Evolutionary conservation across 2,888 invertebrate genomes (phyloP), one percentile per base, ranked within the genome.

Genomic region (Brachypalpus laphriformis): DNA sequence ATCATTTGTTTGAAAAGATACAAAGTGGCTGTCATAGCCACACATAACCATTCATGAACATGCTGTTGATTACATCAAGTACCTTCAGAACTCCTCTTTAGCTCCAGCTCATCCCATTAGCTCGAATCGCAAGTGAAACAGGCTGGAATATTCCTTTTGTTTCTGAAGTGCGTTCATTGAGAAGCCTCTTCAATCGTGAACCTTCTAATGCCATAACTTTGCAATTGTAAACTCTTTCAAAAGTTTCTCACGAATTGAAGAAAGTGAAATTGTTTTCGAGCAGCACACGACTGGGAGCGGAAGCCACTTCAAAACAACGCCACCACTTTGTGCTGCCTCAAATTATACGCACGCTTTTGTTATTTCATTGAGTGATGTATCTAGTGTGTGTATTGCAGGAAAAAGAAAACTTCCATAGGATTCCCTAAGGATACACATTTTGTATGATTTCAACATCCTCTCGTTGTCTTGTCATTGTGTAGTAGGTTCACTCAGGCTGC

Each of bases 401-500:
- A 49, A 16, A 49, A 25, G 25, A 3, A 4, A 14, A 28, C 51
- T n/a, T 9, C 6, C 25, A 7, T n/a, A 56, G 56, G 16, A 56
- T 34, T 51, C 22, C n/a, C 51, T n/a, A 31, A 56, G 54, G 31
- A 56, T 34, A 56, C 6, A 31, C 9, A 56, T 16, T 18, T 25
- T 56, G 56, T 56, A 34, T 14, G 56, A 9, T 20, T 16, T 8
- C 42, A 59, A 20, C 5, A 37, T 37, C 18, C 7, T 34, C n/a
- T 37, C 6, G 57, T 57, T 57, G 9, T 57, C 11, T 37, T 59
- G 37, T 9, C 37, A 37, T 59, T 59, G 59, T 59, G 20, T 45
- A 3, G n/a, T 25, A 1, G 49, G n/a, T 49, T 49, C 65, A 65
- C 34, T 65, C 20, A 47, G 28, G 49, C 49, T 49, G 34, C 49